Percentiles rank a stretch among this genome's conserved stretches.
These are phyloP conservation scores for Aplysina aerophoba DNA, from an alignment of 37 sponge, comb jelly and placozoan genomes.

Conservation along the genomic window DNA sequence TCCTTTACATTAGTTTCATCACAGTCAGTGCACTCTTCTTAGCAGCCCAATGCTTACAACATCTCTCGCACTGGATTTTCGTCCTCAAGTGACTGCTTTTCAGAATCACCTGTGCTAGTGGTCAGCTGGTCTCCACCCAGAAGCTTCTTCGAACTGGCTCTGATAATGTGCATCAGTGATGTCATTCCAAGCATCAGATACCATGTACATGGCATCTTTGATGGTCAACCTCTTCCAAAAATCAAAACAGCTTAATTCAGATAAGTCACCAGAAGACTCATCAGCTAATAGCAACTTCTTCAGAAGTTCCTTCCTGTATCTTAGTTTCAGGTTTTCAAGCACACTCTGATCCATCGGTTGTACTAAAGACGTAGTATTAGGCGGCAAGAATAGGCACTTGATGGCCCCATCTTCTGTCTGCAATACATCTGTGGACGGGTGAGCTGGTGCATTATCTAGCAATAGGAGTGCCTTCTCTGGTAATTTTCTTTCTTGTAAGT, in stretches of 20 bases:
- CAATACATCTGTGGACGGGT: conserved; percentile 53
- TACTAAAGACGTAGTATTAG: conserved; percentile 70
- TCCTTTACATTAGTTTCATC: conserved; percentile 23
- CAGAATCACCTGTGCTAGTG: conserved; percentile 2
- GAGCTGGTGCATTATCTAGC: conserved; percentile 72
- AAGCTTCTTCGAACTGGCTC: conserved; percentile 42
- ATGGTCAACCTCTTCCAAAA: conserved; percentile 61
- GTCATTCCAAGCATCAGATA: conserved; percentile 47
- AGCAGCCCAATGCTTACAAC: conserved; percentile 28
- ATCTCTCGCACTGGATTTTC: conserved; percentile 25
- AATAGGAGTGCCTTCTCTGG: conserved; percentile 52
- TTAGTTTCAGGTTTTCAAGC: conserved; percentile 46
- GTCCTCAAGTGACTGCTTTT: background rate
- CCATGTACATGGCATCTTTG: conserved; percentile 40
- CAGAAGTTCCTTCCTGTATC: conserved; percentile 62
- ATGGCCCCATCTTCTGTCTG: conserved; percentile 50
- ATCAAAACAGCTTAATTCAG: conserved; percentile 33
- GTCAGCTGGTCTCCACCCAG: background rate
- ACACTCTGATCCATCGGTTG: conserved; percentile 89
- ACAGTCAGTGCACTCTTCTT: conserved; percentile 14
- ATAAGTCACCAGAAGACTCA: conserved; percentile 35
- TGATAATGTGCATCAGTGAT: conserved; percentile 21
- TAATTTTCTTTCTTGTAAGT: conserved; percentile 25
- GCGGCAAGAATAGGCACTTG: conserved; percentile 62
- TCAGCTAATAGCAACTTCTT: conserved; percentile 58